Base-by-base conservation (phyloP, 2,113 vertebrate genomes). In the Leuciscus idus region DNA sequence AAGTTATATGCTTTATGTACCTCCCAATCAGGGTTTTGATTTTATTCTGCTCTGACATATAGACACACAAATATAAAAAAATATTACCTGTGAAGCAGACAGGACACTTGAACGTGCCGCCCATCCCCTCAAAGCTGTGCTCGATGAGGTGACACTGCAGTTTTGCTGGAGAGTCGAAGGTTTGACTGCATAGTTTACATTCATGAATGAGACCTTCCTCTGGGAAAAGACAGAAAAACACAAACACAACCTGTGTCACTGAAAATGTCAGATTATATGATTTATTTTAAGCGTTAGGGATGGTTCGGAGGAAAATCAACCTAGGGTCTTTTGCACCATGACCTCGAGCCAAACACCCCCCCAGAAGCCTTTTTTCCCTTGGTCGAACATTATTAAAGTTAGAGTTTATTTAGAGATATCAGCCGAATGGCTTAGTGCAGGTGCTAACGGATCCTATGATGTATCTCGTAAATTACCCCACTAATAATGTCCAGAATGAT, bases 41-140 rank as follows among this genome's bases (percentile, higher is more conserved):
- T 43, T 43, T 6, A 5, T 1, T 10, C 36, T 72, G 9, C 4
- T 23, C 36, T n/a, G 33, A 1, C 21, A 72, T 23, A 72, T 10
- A 64, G 61, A 46, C n/a, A 62, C 30, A 86, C 33, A 13, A 23
- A 75, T 21, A 48, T 2, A 57, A 43, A 28, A 79, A 89, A 93
- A 94, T 59, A 4, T 4, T 93, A 98, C 98, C 98, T 97, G 97
- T 99, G 91, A 99, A 99, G 94, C 98, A 99, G 91, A 99, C 98
- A 0, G 98, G 98, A 90, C 98, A 99, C 93, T 99, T 99, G 94
- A 99, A 99, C 87, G 98, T 99, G 88, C 98, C 98, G 19, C 98
- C 98, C 98, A 99, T 99, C 83, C 98, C 98, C 95, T 99, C 98
- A 75, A 99, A 99, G 95, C 98, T 99, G 95, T 99, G 98, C 93